phyloP scores from a whole-genome alignment of 2,888 invertebrate genomes.

The Ormyrus thymus region DNA sequence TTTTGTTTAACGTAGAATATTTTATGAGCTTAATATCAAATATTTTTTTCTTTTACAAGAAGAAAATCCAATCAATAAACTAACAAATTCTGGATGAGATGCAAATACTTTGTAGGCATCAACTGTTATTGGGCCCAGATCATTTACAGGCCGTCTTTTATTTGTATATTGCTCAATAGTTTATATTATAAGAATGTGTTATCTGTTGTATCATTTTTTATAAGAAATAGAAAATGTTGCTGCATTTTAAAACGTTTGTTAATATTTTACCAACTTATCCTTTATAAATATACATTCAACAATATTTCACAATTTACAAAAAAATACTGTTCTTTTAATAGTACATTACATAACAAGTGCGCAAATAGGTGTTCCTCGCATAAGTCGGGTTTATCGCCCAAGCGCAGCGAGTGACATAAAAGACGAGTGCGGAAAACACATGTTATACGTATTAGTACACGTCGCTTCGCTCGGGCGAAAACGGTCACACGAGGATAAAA shows the following conservation, averaged over 20 bases:
- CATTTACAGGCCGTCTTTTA: constrained; percentile 69
- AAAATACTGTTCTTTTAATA: too few relatives aligned
- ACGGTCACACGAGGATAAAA: too few relatives aligned
- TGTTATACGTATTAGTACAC: too few relatives aligned
- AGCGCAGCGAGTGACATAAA: too few relatives aligned
- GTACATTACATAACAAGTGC: too few relatives aligned
- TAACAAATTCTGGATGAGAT: constrained; percentile 36
- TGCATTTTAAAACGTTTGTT: constrained; percentile 68
- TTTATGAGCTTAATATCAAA: constrained; percentile 55
- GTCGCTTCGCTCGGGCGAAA: too few relatives aligned
- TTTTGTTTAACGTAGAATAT: constrained; percentile 46
- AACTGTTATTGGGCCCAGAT: constrained; percentile 72
- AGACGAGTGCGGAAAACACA: too few relatives aligned
- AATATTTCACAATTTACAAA: too few relatives aligned
- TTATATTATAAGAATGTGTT: constrained; percentile 74
- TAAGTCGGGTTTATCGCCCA: too few relatives aligned
- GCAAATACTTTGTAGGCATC: constrained; percentile 62
- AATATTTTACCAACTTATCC: constrained; percentile 11
- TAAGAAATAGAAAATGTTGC: constrained; percentile 75
- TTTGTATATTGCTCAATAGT: constrained; percentile 75
- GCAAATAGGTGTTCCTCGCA: too few relatives aligned
- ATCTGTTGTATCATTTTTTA: constrained; percentile 75
- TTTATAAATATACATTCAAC: neutral
- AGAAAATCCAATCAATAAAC: constrained; percentile 27
- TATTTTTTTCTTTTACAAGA: constrained; percentile 38